These are phyloP conservation scores for Acanthiza pusilla DNA, from an alignment of 2,797 vertebrate species.

Conservation along the genomic window DNA sequence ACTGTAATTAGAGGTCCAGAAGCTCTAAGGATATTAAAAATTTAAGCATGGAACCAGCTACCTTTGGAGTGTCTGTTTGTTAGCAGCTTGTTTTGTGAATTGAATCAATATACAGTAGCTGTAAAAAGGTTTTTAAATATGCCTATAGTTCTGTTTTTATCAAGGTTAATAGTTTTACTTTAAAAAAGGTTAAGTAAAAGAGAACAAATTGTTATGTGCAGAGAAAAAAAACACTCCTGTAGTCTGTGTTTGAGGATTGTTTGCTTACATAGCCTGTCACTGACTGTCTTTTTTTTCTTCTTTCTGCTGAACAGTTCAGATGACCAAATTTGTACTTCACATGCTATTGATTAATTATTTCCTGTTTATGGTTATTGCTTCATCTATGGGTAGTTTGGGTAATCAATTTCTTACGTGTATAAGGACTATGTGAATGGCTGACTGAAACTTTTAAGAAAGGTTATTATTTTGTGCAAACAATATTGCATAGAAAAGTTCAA, in stretches of 20 bases:
- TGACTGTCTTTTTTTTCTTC: neutral
- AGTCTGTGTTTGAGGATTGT: neutral
- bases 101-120: neutral
- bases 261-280: neutral
- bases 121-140: neutral
- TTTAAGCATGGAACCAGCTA: neutral
- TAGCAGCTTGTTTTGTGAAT: neutral
- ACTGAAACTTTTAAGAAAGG: neutral
- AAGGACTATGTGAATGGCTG: neutral
- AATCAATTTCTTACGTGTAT: neutral
- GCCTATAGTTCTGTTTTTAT: neutral
- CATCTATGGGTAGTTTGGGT: neutral
- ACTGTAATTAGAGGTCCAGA: neutral
- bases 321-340: neutral
- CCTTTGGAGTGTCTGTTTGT: neutral
- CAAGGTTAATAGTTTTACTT: neutral
- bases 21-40: neutral
- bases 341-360: neutral
- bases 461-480: neutral
- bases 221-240: neutral
- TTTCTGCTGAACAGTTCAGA: neutral
- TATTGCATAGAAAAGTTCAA: neutral
- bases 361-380: neutral
- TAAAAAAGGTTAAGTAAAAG: neutral
- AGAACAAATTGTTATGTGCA: neutral